Evolutionary conservation across 2,113 vertebrate species (phyloP), one percentile per base, ranked within the genome.

Genomic region (Bambusicola thoracicus): DNA sequence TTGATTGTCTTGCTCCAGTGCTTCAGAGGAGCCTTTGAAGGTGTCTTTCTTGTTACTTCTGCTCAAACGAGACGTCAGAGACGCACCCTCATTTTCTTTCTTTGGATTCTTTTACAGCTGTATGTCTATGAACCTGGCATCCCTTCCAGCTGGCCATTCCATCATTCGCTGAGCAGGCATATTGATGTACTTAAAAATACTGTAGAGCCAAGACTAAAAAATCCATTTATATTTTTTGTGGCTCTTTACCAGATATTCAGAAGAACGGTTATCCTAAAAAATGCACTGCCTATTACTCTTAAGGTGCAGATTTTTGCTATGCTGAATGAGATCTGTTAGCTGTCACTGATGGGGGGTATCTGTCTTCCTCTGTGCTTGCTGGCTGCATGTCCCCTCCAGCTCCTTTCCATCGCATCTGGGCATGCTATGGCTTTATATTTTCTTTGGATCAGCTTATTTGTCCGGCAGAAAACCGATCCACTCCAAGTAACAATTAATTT

Each of bases 41-140:
- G 56, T 76, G 38, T 82, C 48, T 94, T 5, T 91, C 75, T 86
- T 38, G 44, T 92, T 92, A 67, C 17, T 66, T 55, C 67, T 91
- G 63, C 55, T 58, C 32, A 58, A 58, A 20, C 9, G 17, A 86
- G 56, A 40, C 90, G 36, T 24, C 74, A 69, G n/a, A 61, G 78
- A 91, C 85, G 40, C 70, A 78, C 11, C 66, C 73, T 82, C 56
- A 44, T 58, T 91, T 90, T 11, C 27, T 84, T 51, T 49, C 30
- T 40, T 67, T 92, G 81, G 40, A 24, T 44, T 74, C 63, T 87
- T 88, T 65, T 40, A 55, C 86, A 83, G 74, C 22, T 32, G 3
- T 4, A 8, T 29, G 9, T 67, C 68, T 79, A 1, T 67, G 68
- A 81, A 36, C 6, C 4, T 51, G 6, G 70, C 17, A 68, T 67